Percentiles rank a stretch among this genome's conserved stretches.
These are phyloP conservation scores for Scaptomyza pallida DNA, from an alignment of 1,140 invertebrate genomes.

Conservation along the genomic window DNA sequence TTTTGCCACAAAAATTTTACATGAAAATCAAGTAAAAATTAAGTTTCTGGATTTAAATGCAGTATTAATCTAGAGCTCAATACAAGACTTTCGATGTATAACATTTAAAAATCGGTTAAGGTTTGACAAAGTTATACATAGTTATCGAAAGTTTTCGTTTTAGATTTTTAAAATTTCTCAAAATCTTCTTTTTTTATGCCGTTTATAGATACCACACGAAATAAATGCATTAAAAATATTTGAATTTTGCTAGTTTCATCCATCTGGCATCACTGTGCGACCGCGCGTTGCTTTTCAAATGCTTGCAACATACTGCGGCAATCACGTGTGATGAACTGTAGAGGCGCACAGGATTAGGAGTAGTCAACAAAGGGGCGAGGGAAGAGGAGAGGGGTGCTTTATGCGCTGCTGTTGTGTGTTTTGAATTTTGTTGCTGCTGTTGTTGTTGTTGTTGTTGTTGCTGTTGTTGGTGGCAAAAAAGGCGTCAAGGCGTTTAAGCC, in stretches of 20 bases:
- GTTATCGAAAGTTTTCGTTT: too few relatives aligned
- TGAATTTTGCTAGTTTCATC: neutral
- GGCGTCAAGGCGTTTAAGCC: slow-evolving; percentile 79
- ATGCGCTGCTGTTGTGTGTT: slow-evolving; percentile 47
- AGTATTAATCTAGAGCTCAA: too few relatives aligned
- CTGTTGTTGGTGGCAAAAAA: slow-evolving; percentile 58
- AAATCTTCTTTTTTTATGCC: too few relatives aligned
- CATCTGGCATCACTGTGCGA: slow-evolving; percentile 42
- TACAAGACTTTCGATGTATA: too few relatives aligned
- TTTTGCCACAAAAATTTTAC: too few relatives aligned
- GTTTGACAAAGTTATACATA: too few relatives aligned
- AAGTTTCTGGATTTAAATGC: too few relatives aligned
- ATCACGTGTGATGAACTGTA: slow-evolving; percentile 78
- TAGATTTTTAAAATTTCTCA: too few relatives aligned
- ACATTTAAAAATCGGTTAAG: too few relatives aligned
- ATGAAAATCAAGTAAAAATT: too few relatives aligned
- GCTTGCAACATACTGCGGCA: slow-evolving; percentile 71
- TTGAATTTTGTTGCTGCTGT: slow-evolving; percentile 5
- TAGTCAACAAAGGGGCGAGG: neutral
- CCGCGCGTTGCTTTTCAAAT: slow-evolving; percentile 36
- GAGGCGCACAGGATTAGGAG: slow-evolving; percentile 43
- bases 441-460: slow-evolving; percentile 31
- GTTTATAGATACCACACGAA: too few relatives aligned
- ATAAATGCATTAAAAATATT: too few relatives aligned
- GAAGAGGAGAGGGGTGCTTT: neutral